Evolutionary conservation across 2,797 vertebrate species (phyloP).

Genomic region (Amniataba percoides): DNA sequence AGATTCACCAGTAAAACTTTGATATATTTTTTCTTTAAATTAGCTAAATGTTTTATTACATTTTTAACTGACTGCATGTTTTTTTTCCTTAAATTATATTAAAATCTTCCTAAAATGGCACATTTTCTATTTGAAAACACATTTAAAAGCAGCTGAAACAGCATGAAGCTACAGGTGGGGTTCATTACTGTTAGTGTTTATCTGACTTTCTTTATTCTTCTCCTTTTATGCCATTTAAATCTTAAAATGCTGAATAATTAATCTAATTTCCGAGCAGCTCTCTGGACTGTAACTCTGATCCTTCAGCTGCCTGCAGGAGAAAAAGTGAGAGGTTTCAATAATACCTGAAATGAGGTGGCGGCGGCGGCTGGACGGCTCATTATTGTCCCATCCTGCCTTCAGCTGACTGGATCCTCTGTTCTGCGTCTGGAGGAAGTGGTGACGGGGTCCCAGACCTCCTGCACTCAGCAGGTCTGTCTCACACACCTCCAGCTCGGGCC

Average conservation of each 20-base stretch:
- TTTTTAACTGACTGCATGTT: neutral
- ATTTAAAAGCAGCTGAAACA: neutral
- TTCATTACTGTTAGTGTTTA: neutral
- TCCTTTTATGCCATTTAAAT: neutral
- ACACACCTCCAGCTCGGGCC: conserved; percentile 78
- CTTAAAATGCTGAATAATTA: neutral
- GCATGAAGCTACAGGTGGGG: neutral
- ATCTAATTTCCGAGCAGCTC: conserved; percentile 7
- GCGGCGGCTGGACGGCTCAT: conserved; percentile 75
- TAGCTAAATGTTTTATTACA: neutral
- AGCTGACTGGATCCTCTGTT: conserved; percentile 83
- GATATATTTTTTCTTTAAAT: neutral
- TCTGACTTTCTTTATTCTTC: neutral
- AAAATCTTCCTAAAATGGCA: conserved; percentile 3
- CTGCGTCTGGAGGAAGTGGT: conserved; percentile 83
- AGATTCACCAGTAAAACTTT: neutral
- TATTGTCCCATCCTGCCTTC: conserved; percentile 80
- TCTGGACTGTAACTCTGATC: conserved; percentile 16
- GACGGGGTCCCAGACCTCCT: conserved; percentile 84
- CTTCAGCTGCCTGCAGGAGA: conserved; percentile 18
- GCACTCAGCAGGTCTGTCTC: conserved; percentile 83
- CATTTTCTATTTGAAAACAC: neutral
- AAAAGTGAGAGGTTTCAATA: conserved; percentile 58
- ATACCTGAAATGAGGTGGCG: conserved; percentile 76
- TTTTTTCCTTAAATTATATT: neutral